Evolutionary conservation across 2,888 invertebrate species (phyloP).

Genomic region (Mimachlamys varia): DNA sequence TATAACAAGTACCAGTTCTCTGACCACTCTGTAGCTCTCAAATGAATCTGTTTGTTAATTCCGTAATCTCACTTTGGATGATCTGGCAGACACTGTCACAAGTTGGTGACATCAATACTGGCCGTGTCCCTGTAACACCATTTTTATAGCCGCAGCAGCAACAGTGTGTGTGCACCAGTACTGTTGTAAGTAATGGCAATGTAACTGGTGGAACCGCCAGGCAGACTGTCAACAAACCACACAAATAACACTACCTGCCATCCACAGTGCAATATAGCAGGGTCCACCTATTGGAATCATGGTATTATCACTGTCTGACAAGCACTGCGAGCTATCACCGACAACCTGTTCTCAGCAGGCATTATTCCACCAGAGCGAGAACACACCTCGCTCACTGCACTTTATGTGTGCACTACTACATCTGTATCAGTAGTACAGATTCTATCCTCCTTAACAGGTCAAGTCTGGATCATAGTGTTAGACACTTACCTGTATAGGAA

Average conservation of each 20-base stretch:
- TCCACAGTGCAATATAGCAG: neutral
- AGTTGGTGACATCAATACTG: neutral
- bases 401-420: neutral
- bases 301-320: neutral
- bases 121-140: neutral
- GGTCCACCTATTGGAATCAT: neutral
- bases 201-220: neutral
- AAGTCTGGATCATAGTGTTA: neutral
- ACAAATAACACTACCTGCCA: neutral
- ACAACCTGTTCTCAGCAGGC: neutral
- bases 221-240: constrained; percentile 3
- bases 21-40: too few species aligned
- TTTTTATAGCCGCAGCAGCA: neutral
- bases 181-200: neutral
- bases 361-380: neutral
- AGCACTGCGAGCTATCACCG: neutral
- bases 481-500: neutral
- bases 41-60: neutral
- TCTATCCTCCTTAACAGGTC: neutral
- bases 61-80: neutral
- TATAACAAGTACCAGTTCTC: neutral
- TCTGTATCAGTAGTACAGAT: neutral
- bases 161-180: neutral
- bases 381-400: neutral
- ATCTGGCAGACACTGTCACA: neutral